A percentile compares a stretch with the other conserved stretches of the same genome.
These are phyloP conservation scores for Dicyrtoma fusca DNA, from an alignment of 2,888 invertebrate genomes.

Conservation along the genomic window DNA sequence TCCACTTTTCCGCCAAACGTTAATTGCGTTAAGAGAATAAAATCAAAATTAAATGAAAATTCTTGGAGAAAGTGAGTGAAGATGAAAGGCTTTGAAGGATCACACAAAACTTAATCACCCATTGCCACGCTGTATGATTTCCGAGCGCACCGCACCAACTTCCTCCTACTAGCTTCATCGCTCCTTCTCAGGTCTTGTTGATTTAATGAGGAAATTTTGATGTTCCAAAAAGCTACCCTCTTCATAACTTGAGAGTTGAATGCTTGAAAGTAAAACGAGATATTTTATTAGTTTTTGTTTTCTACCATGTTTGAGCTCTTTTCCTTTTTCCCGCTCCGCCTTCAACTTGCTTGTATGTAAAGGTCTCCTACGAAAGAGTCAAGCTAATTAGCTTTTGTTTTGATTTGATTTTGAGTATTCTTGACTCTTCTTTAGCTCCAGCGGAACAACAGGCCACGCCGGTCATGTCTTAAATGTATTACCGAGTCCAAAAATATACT, in stretches of 20 bases:
- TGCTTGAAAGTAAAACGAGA: conserved; percentile 3
- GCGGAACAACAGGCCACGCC: no score
- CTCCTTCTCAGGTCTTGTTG: conserved; percentile 5
- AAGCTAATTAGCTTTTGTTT: conserved; percentile 26
- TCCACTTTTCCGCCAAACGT: conserved; percentile 5
- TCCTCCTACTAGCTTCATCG: not conserved
- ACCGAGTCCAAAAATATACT: no score
- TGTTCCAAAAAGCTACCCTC: not conserved
- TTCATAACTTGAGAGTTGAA: not conserved
- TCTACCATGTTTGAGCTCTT: conserved; percentile 16
- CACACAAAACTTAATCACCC: conserved; percentile 2
- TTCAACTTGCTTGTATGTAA: conserved; percentile 5
- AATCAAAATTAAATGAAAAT: conserved; percentile 40
- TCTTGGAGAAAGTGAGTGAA: conserved; percentile 38
- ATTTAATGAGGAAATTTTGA: conserved; percentile 25
- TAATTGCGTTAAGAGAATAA: conserved; percentile 32
- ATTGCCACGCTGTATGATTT: no score
- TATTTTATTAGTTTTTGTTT: conserved; percentile 35
- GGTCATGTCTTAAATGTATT: no score
- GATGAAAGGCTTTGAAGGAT: conserved; percentile 19
- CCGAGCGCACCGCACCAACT: not conserved
- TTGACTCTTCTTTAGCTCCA: not conserved
- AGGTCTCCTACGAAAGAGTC: no score
- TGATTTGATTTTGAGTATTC: conserved; percentile 17
- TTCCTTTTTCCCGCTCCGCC: conserved; percentile 4